These are phyloP conservation scores for Paramuricea clavata DNA, from an alignment of 92 coral and sea anemone genomes.

Conservation along the genomic window DNA sequence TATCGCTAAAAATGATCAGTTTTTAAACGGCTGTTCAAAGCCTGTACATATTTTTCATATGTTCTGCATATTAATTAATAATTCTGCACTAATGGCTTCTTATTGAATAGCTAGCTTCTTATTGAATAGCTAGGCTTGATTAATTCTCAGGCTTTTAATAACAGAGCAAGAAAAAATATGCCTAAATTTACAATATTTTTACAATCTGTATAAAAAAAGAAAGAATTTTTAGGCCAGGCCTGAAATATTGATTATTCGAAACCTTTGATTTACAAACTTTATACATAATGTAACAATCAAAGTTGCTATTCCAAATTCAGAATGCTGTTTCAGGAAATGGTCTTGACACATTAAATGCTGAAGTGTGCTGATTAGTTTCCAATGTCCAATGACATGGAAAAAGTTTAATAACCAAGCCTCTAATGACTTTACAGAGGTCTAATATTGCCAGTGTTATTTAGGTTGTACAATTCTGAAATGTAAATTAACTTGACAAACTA, in stretches of 20 bases:
- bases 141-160: background rate
- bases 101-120: background rate
- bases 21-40: background rate
- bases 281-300: background rate
- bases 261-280: no score
- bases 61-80: background rate
- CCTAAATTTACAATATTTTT: background rate
- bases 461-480: background rate
- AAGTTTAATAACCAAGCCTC: background rate
- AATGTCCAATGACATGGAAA: background rate
- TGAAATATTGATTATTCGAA: no score
- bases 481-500: background rate
- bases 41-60: background rate
- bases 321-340: no score
- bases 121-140: background rate
- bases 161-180: background rate
- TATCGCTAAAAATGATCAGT: background rate
- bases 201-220: background rate
- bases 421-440: background rate
- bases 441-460: background rate
- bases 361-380: no score
- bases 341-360: no score
- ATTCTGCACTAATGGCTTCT: constrained; percentile 10
- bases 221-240: no score
- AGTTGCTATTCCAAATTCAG: background rate